Evolutionary conservation across 2,797 vertebrate genomes (phyloP).

Genomic region (Acanthopagrus latus): DNA sequence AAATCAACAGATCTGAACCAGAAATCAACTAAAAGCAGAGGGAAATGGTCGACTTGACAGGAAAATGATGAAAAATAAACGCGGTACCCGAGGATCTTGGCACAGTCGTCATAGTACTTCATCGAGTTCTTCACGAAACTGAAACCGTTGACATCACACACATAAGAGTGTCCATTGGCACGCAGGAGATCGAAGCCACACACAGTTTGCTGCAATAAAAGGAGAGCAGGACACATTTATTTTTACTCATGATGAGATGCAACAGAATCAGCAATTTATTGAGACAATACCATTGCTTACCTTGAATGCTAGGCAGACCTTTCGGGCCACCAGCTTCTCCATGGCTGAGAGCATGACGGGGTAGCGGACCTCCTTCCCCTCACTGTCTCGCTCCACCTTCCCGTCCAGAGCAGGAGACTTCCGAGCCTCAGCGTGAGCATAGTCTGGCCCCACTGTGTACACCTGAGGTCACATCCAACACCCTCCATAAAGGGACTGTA

Average conservation of each 20-base stretch:
- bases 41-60: not conserved
- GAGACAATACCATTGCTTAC: conserved; percentile 70
- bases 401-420: conserved; percentile 98
- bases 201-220: conserved; percentile 92
- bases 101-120: conserved; percentile 99
- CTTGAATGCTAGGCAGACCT: conserved; percentile 98
- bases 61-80: not conserved
- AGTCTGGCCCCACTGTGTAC: conserved; percentile 98
- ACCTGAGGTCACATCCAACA: conserved; percentile 84
- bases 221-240: not conserved
- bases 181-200: conserved; percentile 98
- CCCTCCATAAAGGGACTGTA: not conserved
- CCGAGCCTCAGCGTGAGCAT: conserved; percentile 97
- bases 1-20: not conserved
- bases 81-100: conserved; percentile 96
- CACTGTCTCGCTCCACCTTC: conserved; percentile 97
- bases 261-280: not conserved
- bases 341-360: conserved; percentile 99
- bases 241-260: not conserved
- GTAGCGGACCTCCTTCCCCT: conserved; percentile 98
- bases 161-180: conserved; percentile 97
- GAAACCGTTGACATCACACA: conserved; percentile 98
- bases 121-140: conserved; percentile 99
- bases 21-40: not conserved
- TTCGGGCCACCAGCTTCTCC: conserved; percentile 98